Base-by-base conservation (phyloP, 1,140 invertebrate genomes). In the Glossosoma conforme region DNA sequence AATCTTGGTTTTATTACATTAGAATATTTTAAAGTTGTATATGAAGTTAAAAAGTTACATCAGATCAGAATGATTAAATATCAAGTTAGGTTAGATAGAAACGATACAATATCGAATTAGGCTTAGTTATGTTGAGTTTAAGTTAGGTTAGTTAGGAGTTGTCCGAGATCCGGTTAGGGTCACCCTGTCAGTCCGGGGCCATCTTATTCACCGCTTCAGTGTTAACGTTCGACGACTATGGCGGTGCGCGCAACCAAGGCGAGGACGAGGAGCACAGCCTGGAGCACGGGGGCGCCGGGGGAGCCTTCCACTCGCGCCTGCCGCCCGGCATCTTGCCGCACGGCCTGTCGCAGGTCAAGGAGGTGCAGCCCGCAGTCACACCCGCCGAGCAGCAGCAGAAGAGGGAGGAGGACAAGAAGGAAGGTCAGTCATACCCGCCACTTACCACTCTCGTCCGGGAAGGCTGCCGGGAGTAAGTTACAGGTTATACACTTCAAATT, bases 201-300 rank as follows among this genome's bases (percentile, higher is more conserved):
- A 69, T 72, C 83, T 89, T 89, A 90, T 89, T 91, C 85, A 88
- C 87, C 87, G 77, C 77, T 54, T 85, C 84, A 98, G 93, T 97
- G 89, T 89, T 98, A 83, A 95, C 93, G 81, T 98, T 93, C 91
- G 91, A 91, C 82, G 92, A 96, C 81, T 83, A 71, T 62, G 67
- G 59, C 62, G 40, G 46, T 15, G 40, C 37, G 44, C 69, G 65
- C 45, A 69, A 84, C 74, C 91, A 91, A 87, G 91, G 90, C 79
- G 93, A 96, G 77, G 92, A 96, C 67, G 91, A 93, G 72, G 92
- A 94, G 62, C 87, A 84, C 62, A 89, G 88, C 54, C 69, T 85
- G 65, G 82, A 83, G 11, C 83, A 85, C 65, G 47, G 42, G 5
- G 44, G 30, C n/a, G 57, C 43, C 14, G 48, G 43, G 0, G 67